A percentile compares a stretch with the other conserved stretches of the same genome.
Evolutionary conservation across 2,797 vertebrate species (phyloP).

Genomic region (Tapirus indicus): DNA sequence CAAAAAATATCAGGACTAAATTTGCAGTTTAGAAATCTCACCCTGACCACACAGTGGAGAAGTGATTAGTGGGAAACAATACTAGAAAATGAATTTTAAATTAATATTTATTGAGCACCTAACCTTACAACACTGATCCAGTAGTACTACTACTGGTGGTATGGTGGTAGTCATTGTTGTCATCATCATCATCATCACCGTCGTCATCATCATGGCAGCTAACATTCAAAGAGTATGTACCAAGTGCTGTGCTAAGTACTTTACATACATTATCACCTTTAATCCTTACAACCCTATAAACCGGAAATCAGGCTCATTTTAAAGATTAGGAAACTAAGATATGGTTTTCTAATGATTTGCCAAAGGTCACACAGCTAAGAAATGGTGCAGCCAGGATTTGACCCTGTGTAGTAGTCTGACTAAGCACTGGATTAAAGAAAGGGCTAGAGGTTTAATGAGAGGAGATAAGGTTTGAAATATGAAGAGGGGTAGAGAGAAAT

Average conservation of each 20-base stretch:
- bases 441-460: conserved; percentile 1
- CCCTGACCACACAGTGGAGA: background rate
- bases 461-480: background rate
- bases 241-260: background rate
- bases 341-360: conserved; percentile 34
- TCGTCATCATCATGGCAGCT: background rate
- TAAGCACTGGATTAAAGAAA: conserved; percentile 10
- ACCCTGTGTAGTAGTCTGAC: background rate
- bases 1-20: conserved; percentile 48
- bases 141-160: background rate
- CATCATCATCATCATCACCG: background rate
- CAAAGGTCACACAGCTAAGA: background rate
- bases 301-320: background rate
- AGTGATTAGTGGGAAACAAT: background rate
- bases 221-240: background rate
- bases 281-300: background rate
- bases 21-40: conserved; percentile 58
- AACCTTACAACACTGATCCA: background rate
- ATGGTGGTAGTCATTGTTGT: background rate
- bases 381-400: background rate
- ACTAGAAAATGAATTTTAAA: conserved; percentile 27
- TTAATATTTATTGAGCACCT: background rate
- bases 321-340: conserved; percentile 58
- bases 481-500: conserved; percentile 30
- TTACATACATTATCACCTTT: conserved; percentile 15